Base-by-base conservation (phyloP, 2,888 invertebrate genomes). In the Aporophyla nigra region DNA sequence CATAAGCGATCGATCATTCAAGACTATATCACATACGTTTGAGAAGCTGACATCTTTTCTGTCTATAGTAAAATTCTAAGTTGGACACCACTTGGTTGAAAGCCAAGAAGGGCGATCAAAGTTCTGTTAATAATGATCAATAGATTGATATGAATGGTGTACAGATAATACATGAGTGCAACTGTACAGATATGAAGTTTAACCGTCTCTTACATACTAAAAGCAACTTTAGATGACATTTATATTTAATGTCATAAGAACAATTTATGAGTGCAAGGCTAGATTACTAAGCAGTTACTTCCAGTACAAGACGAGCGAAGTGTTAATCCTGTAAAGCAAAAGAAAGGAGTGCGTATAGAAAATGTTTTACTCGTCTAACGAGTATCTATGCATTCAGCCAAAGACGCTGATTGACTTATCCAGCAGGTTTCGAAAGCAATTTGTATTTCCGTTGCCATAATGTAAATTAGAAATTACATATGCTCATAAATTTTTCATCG, bases 401-500 rank as follows among this genome's bases (percentile, higher is more conserved):
- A n/a, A 74, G 71, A 74, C 72, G 71, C 78, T 72, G 85, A 87
- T 80, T 86, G 73, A 84, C 74, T 77, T 43, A 74, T 76, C 78
- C 63, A 76, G 72, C 86, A 58, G 85, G 77, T 86, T 87, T 86
- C 58, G 78, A 86, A 81, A 86, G 82, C 77, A 79, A 86, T 81
- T 87, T 82, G 53, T 78, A 77, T 81, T 79, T 84, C 87, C 84
- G 87, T 62, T 73, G 62, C 43, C 49, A 56, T 79, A 72, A 86
- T 79, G 40, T 71, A 40, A 65, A 66, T 74, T 65, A 61, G 46
- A 72, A 40, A 83, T 83, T 71, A 63, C 63, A 58, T 63, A 68
- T 67, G 68, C 53, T 51, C 68, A 86, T 86, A 83, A 83, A 83
- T 74, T 68, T 61, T 78, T 86, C 74, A 86, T 49, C 72, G 70